These are phyloP conservation scores for Meta bourneti DNA, from an alignment of 2,888 invertebrate genomes.

Conservation along the genomic window DNA sequence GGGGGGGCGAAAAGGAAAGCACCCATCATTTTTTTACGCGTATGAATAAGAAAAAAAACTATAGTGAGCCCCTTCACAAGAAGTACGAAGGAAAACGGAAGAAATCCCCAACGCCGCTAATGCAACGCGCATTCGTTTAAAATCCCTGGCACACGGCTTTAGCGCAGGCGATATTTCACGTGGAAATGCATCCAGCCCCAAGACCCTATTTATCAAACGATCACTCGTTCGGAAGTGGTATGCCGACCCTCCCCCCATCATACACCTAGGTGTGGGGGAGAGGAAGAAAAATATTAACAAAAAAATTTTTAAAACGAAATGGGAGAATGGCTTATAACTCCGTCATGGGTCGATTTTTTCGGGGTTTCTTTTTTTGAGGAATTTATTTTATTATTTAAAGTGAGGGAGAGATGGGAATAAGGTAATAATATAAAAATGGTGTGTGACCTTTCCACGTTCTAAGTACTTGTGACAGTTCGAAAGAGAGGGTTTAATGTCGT, in stretches of 20 bases:
- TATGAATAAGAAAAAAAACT: neutral
- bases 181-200: constrained; percentile 55
- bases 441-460: neutral
- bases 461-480: constrained; percentile 24
- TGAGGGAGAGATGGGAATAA: neutral
- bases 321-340: constrained; percentile 19
- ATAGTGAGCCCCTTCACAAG: neutral
- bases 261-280: neutral
- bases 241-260: neutral
- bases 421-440: constrained; percentile 1
- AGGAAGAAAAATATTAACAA: constrained; percentile 8
- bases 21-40: neutral
- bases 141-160: constrained; percentile 41
- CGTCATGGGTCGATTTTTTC: neutral
- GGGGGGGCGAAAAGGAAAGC: neutral
- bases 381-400: neutral
- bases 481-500: constrained; percentile 14
- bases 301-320: constrained; percentile 20
- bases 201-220: constrained; percentile 57
- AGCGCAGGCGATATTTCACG: constrained; percentile 54
- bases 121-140: constrained; percentile 52
- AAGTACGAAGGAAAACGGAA: neutral
- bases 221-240: constrained; percentile 31
- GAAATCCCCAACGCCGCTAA: neutral
- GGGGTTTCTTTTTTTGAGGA: neutral